Base-by-base conservation (phyloP, 1,140 invertebrate genomes). In the Hylaeus volcanicus region DNA sequence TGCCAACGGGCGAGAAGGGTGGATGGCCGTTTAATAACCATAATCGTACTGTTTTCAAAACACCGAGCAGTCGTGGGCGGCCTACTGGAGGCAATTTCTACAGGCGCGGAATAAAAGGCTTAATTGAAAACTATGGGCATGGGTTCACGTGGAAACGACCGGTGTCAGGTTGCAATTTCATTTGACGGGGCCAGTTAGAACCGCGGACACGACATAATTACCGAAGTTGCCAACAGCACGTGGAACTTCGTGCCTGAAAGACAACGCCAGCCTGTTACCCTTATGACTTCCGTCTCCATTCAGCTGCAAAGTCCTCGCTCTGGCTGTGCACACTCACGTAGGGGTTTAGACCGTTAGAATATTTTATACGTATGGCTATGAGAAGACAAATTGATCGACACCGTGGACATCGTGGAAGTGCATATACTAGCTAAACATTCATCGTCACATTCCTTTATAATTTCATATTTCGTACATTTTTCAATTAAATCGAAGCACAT, bases 161-260 rank as follows among this genome's bases (percentile, higher is more conserved):
- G 65, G 72, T 75, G 85, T 83, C 84, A 74, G 75, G 51, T 83
- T 72, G 84, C 81, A 79, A 77, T 86, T 83, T 15, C 84, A 60
- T 83, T 48, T 72, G 84, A 86, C 77, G 70, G 69, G 69, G 61
- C 71, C 56, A 63, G 80, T 83, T 86, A 74, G 78, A 86, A 74
- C 78, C 83, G 55, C 74, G 81, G 71, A 70, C 76, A 71, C 84
- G 81, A 86, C 84, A 77, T 86, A 86, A 86, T 86, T 86, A 83
- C 69, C 81, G 70, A 80, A 86, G 64, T 86, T 86, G 73, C 85
- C 73, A 82, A 77, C 69, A 70, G 81, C 64, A 75, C 81, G 81
- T 80, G 73, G 73, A 74, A 72, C 73, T 48, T 37, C 37, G 56
- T 61, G 61, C 48, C 43, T 41, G 69, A 60, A 79, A 86, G 84